Conservation (phyloP, 2,888 invertebrate genomes). For the Macrosiphum euphorbiae region DNA sequence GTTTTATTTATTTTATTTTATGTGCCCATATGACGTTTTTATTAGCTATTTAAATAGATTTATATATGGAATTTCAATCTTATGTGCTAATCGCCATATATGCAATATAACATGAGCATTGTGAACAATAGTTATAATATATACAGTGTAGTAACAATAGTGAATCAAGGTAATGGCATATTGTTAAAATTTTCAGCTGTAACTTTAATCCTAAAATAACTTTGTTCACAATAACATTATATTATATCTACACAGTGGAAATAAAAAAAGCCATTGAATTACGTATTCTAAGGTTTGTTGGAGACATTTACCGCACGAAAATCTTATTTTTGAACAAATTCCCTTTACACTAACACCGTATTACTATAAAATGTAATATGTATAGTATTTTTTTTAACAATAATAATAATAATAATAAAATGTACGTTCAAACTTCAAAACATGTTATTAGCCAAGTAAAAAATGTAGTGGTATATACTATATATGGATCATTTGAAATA, state of each 20-base stretch:
- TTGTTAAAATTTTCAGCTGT: background rate
- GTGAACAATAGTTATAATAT: background rate
- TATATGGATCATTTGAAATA: background rate
- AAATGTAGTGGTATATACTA: background rate
- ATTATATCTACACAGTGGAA: background rate
- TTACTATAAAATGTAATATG: background rate
- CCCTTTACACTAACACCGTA: background rate
- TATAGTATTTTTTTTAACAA: background rate
- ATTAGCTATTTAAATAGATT: constrained; percentile 12
- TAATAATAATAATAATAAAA: constrained; percentile 13
- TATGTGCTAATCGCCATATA: background rate
- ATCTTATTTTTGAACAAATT: background rate
- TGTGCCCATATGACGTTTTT: background rate
- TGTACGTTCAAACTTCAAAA: background rate
- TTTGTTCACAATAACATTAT: background rate
- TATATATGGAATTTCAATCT: background rate
- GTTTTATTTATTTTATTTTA: background rate
- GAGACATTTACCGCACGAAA: background rate
- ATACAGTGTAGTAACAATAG: background rate
- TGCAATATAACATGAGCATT: background rate
- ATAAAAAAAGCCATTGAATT: background rate
- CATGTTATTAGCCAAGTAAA: background rate
- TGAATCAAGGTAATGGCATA: background rate
- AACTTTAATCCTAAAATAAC: background rate
- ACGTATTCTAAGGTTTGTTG: background rate